A percentile compares a stretch with the other conserved stretches of the same genome.
Evolutionary conservation across 2,797 vertebrate species (phyloP).

Genomic region (Siniperca obscura): DNA sequence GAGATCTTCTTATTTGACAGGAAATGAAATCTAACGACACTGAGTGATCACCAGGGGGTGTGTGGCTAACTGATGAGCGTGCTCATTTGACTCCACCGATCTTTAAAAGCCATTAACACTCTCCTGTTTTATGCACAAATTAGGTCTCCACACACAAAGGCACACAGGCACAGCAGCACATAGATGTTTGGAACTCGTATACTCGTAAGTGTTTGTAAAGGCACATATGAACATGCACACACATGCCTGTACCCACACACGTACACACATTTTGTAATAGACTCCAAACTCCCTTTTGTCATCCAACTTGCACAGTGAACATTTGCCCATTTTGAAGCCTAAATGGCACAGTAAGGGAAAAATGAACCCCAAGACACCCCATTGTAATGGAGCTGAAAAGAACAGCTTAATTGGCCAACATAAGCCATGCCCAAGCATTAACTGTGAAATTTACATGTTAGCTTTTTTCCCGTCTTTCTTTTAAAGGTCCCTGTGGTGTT

Average conservation of each 20-base stretch:
- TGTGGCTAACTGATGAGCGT: constrained; percentile 76
- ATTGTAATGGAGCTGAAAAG: constrained; percentile 71
- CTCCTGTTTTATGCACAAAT: constrained; percentile 76
- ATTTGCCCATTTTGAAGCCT: constrained; percentile 67
- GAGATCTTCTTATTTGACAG: constrained; percentile 75
- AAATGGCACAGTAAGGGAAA: constrained; percentile 74
- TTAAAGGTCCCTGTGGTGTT: constrained; percentile 59
- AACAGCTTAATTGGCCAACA: constrained; percentile 69
- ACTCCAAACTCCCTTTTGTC: constrained; percentile 52
- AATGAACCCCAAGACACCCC: constrained; percentile 66
- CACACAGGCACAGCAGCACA: constrained; percentile 45
- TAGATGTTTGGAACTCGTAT: constrained; percentile 47
- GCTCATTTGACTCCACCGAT: constrained; percentile 80
- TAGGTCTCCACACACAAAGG: constrained; percentile 49
- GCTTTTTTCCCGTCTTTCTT: constrained; percentile 63
- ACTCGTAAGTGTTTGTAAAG: constrained; percentile 24
- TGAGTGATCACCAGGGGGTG: constrained; percentile 79
- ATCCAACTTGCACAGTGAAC: constrained; percentile 67
- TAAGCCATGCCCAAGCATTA: constrained; percentile 64
- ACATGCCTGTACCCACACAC: constrained; percentile 4
- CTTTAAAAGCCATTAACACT: constrained; percentile 82
- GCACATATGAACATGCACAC: constrained; percentile 23
- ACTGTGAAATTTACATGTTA: constrained; percentile 66
- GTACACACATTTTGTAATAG: constrained; percentile 33
- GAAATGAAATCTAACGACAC: constrained; percentile 82